Evolutionary conservation across 2,888 invertebrate genomes (phyloP).

Genomic region (Cataglyphis rosenhaueri): DNA sequence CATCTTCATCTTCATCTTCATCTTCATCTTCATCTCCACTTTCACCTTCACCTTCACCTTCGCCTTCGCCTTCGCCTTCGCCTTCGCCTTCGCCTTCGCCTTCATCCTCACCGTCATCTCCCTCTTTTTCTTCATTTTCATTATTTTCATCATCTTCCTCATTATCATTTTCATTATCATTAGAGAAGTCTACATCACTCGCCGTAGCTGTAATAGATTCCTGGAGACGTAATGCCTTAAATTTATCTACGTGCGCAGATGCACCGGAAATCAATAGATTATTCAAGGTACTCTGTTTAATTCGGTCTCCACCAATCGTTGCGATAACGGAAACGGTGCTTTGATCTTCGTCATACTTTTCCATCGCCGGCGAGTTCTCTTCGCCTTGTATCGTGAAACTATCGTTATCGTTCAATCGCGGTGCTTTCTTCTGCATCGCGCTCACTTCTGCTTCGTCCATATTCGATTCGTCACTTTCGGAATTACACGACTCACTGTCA

Average conservation of each 20-base stretch:
- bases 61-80: conserved; percentile 8
- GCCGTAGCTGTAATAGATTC: neutral
- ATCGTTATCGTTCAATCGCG: conserved; percentile 30
- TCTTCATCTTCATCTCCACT: neutral
- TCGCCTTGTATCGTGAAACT: conserved; percentile 32
- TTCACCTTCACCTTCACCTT: neutral
- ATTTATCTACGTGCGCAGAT: neutral
- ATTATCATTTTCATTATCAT: conserved; percentile 47
- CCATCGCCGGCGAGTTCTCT: conserved; percentile 22
- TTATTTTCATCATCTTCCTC: conserved; percentile 53
- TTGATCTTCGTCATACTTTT: conserved; percentile 12
- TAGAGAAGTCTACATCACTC: conserved; percentile 55
- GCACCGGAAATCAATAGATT: neutral
- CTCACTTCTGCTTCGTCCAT: conserved; percentile 63
- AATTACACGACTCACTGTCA: conserved; percentile 71
- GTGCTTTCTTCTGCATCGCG: conserved; percentile 38
- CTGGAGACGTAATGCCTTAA: neutral
- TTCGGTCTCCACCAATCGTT: neutral
- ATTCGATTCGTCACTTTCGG: conserved; percentile 76
- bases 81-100: conserved; percentile 1
- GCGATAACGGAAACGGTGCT: conserved; percentile 9
- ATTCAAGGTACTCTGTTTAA: conserved; percentile 5
- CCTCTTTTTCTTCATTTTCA: conserved; percentile 56
- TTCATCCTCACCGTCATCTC: neutral
- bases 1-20: conserved; percentile 17